These are phyloP conservation scores for Agrotis puta DNA, from an alignment of 2,888 invertebrate genomes.

Conservation along the genomic window DNA sequence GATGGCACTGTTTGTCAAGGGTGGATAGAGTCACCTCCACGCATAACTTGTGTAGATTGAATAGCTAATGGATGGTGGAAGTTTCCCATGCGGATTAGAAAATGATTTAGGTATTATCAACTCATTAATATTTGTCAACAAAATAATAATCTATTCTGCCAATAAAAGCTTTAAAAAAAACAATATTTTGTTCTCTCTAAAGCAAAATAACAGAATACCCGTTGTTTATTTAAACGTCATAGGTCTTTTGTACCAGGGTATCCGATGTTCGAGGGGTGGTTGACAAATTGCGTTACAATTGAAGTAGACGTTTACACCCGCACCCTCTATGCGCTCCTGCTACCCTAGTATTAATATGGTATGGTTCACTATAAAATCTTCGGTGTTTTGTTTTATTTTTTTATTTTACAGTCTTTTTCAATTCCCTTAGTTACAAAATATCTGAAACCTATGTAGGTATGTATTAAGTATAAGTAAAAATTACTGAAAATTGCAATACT, in stretches of 20 bases:
- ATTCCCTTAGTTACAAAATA: neutral
- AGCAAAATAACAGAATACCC: slow-evolving; percentile 22
- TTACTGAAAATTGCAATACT: neutral
- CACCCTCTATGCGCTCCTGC: slow-evolving; percentile 44
- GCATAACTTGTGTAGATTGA: slow-evolving; percentile 56
- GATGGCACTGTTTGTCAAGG: slow-evolving; percentile 21
- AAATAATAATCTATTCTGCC: too few species aligned
- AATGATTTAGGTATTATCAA: neutral
- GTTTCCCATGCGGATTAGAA: slow-evolving; percentile 22
- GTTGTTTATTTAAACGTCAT: slow-evolving; percentile 44
- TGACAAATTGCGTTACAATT: slow-evolving; percentile 85
- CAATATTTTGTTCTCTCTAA: neutral
- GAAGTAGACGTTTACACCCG: slow-evolving; percentile 60
- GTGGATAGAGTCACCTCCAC: slow-evolving; percentile 12
- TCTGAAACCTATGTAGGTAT: too few species aligned
- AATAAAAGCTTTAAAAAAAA: too few species aligned
- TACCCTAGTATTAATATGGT: slow-evolving; percentile 51
- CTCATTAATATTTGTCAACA: neutral
- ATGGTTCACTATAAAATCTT: slow-evolving; percentile 19
- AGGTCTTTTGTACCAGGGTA: slow-evolving; percentile 24
- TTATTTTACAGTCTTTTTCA: neutral
- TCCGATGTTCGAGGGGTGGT: slow-evolving; percentile 64
- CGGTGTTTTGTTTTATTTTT: neutral
- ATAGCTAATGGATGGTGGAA: neutral
- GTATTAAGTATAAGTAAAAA: neutral